Evolutionary conservation across 2,113 vertebrate genomes (phyloP).

Genomic region (Promerops cafer): DNA sequence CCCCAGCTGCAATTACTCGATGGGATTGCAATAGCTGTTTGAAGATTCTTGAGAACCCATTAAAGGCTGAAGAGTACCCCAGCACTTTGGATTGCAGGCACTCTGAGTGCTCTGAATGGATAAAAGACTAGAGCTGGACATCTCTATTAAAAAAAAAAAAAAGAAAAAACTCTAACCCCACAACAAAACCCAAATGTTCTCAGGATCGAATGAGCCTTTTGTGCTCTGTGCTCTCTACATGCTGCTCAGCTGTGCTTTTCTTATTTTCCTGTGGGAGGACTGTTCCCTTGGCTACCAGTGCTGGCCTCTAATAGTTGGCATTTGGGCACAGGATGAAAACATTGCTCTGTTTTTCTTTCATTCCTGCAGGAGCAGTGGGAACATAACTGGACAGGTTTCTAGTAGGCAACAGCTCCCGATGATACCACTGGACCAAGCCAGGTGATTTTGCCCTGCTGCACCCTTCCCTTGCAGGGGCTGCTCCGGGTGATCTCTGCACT

Average conservation of each 20-base stretch:
- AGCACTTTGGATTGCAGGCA: not conserved
- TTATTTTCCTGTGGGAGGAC: not conserved
- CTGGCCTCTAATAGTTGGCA: not conserved
- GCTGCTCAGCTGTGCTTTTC: not conserved
- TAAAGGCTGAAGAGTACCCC: slow-evolving; percentile 3
- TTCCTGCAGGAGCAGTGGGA: not conserved
- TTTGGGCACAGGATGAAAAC: slow-evolving; percentile 14
- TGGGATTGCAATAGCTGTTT: not conserved
- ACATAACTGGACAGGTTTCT: not conserved
- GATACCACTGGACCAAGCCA: not conserved
- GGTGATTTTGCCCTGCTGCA: not conserved
- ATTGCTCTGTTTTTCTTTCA: not conserved
- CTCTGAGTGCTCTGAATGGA: not conserved
- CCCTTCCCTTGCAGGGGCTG: not conserved
- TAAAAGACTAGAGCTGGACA: not conserved
- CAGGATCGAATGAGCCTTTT: not conserved
- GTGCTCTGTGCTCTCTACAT: not conserved
- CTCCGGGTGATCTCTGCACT: not conserved
- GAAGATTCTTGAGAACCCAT: slow-evolving; percentile 14
- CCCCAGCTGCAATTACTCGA: not conserved
- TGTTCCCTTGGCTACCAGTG: slow-evolving; percentile 48
- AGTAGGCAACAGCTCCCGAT: not conserved
- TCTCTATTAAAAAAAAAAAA: not conserved
- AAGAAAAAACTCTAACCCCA: not conserved
- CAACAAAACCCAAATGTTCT: not conserved